A percentile compares a stretch with the other conserved stretches of the same genome.
Conservation (phyloP, 2,113 vertebrate genomes). For the Nothoprocta pentlandii region DNA sequence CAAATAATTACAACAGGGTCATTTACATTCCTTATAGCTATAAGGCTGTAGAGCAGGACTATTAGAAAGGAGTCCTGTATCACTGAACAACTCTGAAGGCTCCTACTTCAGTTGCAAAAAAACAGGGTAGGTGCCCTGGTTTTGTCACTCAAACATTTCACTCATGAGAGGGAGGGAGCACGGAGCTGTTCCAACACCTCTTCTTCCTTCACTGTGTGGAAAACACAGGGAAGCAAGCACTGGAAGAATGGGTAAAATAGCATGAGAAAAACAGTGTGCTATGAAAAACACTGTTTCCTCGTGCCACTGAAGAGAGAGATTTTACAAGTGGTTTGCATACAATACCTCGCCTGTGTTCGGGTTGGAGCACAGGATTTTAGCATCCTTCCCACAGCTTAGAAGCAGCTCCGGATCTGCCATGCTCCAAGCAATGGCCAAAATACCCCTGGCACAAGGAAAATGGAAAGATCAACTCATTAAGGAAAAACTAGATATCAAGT, state of each 20-base stretch:
- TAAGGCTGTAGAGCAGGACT: rapidly evolving
- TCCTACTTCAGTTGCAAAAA: background rate
- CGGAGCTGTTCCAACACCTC: background rate
- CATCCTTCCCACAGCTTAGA: constrained; percentile 95
- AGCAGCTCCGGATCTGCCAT: constrained; percentile 93
- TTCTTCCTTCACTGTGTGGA: too few relatives aligned
- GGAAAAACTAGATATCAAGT: background rate
- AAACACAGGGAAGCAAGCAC: background rate
- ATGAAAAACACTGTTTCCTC: background rate
- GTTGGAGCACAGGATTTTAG: constrained; percentile 95
- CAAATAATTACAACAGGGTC: background rate
- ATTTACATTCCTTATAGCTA: background rate
- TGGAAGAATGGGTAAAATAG: background rate
- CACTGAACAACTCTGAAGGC: background rate
- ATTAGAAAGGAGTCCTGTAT: background rate
- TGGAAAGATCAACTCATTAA: rapidly evolving
- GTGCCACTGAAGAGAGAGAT: background rate
- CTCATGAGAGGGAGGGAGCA: background rate
- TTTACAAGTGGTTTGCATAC: background rate
- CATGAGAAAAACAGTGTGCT: background rate
- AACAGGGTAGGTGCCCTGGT: background rate
- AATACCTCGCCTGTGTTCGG: constrained; percentile 94
- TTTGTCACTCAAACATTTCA: background rate
- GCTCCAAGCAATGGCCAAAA: constrained; percentile 95
- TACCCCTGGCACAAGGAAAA: constrained; percentile 79